A percentile compares a stretch with the other conserved stretches of the same genome.
phyloP scores from a whole-genome alignment of 2,888 invertebrate genomes.

The Amiota mariae region DNA sequence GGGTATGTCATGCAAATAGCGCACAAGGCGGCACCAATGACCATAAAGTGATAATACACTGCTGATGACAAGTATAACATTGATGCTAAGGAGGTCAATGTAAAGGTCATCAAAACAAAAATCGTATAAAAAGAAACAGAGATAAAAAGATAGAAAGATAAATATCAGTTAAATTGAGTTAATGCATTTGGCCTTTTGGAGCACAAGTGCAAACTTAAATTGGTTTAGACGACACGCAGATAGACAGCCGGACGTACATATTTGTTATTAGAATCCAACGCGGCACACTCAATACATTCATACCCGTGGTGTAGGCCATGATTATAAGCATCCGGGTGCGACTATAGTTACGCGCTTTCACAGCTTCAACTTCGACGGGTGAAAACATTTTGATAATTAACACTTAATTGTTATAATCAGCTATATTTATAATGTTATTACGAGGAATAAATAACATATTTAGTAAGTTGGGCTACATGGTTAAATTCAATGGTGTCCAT shows the following conservation, averaged over 20 bases:
- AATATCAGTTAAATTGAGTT: no score
- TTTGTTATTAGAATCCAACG: background rate
- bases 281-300: slow-evolving; percentile 54
- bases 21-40: slow-evolving; percentile 50
- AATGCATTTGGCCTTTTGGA: no score
- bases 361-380: slow-evolving; percentile 40
- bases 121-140: no score
- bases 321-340: slow-evolving; percentile 56
- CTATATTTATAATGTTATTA: slow-evolving; percentile 53
- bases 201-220: background rate
- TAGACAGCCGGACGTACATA: slow-evolving; percentile 55
- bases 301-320: slow-evolving; percentile 54
- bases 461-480: no score
- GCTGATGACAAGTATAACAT: slow-evolving; percentile 48
- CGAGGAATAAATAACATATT: no score
- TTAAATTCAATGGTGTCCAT: no score
- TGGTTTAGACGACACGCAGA: background rate
- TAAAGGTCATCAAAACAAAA: background rate
- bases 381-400: slow-evolving; percentile 59
- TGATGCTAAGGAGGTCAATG: slow-evolving; percentile 46
- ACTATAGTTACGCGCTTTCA: slow-evolving; percentile 53
- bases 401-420: slow-evolving; percentile 41
- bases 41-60: slow-evolving; percentile 57
- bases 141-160: no score
- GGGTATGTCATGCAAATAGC: slow-evolving; percentile 53